These are phyloP conservation scores for Microcaecilia unicolor DNA, from an alignment of 2,797 vertebrate genomes.

Conservation along the genomic window DNA sequence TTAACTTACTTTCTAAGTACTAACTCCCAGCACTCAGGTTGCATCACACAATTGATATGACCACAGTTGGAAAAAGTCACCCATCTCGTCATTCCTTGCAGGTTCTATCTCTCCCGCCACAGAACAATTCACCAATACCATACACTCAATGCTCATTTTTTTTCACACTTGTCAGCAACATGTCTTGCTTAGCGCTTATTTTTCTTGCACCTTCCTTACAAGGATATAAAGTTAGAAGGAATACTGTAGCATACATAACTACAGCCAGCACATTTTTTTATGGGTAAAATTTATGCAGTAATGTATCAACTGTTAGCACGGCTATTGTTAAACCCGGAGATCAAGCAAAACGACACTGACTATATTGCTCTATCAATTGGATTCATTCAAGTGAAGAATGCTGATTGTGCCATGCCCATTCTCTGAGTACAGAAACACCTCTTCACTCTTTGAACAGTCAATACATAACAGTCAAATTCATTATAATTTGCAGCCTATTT, in stretches of 20 bases:
- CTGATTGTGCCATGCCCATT: conserved; percentile 67
- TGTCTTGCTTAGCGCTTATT: too few relatives aligned
- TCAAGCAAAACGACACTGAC: conserved; percentile 68
- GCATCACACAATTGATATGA: background rate
- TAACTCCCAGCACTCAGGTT: conserved; percentile 4
- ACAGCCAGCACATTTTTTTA: conserved; percentile 55
- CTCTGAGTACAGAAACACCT: conserved; percentile 63
- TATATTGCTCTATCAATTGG: conserved; percentile 77
- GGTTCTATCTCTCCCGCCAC: background rate
- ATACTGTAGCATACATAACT: conserved; percentile 45
- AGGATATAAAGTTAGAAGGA: conserved; percentile 47
- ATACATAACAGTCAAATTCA: conserved; percentile 78
- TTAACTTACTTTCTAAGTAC: too few relatives aligned
- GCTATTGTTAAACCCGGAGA: conserved; percentile 69
- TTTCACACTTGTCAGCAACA: conserved; percentile 19
- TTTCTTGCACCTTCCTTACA: conserved; percentile 35
- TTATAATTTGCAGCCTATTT: conserved; percentile 71
- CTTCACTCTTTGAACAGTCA: conserved; percentile 62
- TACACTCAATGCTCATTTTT: conserved; percentile 1
- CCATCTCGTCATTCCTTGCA: too few relatives aligned
- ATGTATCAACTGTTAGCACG: conserved; percentile 68
- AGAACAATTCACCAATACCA: background rate
- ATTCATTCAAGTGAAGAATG: conserved; percentile 70
- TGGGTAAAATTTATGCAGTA: conserved; percentile 63
- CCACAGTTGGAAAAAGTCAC: background rate